Conservation (phyloP, 2,113 vertebrate species). For the Erythrocebus patas region DNA sequence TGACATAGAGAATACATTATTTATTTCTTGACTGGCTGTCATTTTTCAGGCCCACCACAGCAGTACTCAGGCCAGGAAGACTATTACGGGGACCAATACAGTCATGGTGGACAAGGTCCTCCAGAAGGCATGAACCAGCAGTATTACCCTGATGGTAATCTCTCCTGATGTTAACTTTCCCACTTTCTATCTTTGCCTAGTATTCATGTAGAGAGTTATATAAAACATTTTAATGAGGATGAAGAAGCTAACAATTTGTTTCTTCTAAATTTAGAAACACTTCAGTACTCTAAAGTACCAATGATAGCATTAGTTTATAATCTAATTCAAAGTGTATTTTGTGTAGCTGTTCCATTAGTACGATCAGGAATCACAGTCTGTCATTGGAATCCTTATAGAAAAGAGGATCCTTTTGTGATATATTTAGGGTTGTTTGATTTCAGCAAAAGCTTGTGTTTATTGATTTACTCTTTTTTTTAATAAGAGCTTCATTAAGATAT, state of each 20-base stretch:
- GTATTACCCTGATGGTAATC: constrained; percentile 91
- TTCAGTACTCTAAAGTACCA: constrained; percentile 48
- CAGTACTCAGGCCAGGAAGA: constrained; percentile 99
- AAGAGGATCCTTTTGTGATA: constrained; percentile 39
- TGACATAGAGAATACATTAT: constrained; percentile 78
- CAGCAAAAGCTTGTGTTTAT: constrained; percentile 51
- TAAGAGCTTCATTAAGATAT: constrained; percentile 10
- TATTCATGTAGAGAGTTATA: constrained; percentile 72
- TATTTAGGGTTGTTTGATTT: constrained; percentile 56
- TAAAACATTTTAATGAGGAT: background rate
- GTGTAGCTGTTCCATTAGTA: constrained; percentile 53
- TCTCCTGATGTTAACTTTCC: constrained; percentile 84
- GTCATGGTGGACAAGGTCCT: constrained; percentile 96
- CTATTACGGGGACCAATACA: constrained; percentile 99
- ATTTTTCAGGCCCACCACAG: constrained; percentile 97
- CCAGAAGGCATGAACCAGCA: constrained; percentile 98
- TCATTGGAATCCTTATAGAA: constrained; percentile 42
- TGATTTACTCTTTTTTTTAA: background rate
- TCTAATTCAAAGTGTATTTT: constrained; percentile 46
- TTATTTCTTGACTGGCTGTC: constrained; percentile 86
- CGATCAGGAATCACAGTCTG: constrained; percentile 50
- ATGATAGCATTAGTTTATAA: constrained; percentile 57
- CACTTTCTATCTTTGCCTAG: constrained; percentile 80
- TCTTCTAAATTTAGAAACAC: constrained; percentile 68
- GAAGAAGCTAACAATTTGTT: constrained; percentile 51